These are phyloP conservation scores for Littorina saxatilis DNA, from an alignment of 1,140 invertebrate species.

Conservation along the genomic window DNA sequence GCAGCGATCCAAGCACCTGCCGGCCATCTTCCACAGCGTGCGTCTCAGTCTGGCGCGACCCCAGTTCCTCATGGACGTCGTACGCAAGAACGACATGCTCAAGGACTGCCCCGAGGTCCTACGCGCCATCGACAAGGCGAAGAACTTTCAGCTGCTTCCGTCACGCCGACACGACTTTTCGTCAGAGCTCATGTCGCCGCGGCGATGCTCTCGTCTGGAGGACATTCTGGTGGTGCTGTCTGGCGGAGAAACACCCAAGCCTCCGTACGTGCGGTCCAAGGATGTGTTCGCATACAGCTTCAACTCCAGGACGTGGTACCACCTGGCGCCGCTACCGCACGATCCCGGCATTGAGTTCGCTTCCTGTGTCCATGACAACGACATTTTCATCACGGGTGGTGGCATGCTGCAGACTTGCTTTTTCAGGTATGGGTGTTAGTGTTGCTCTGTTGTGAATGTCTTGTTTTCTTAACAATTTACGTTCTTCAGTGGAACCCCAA, in stretches of 20 bases:
- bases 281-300: conserved; percentile 66
- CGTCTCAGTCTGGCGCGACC: conserved; percentile 59
- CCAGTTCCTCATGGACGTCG: conserved; percentile 60
- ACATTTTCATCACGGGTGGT: conserved; percentile 67
- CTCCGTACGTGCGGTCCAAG: conserved; percentile 64
- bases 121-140: conserved; percentile 61
- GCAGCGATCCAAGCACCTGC: conserved; percentile 45
- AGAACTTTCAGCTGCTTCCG: conserved; percentile 63
- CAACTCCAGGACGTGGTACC: conserved; percentile 60
- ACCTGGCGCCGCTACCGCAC: conserved; percentile 60
- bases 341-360: conserved; percentile 70
- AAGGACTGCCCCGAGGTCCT: conserved; percentile 53
- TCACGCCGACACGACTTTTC: conserved; percentile 64
- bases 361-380: conserved; percentile 63
- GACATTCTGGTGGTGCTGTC: conserved; percentile 67
- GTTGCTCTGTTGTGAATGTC: no score
- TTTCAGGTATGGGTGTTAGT: conserved; percentile 47
- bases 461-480: no score
- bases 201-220: conserved; percentile 54
- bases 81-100: conserved; percentile 49
- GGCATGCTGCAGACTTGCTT: conserved; percentile 61
- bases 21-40: conserved; percentile 58
- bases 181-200: conserved; percentile 51
- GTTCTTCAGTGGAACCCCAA: no score
- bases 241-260: conserved; percentile 63